Evolutionary conservation across 2,888 invertebrate species (phyloP), one percentile per base, ranked within the genome.

Genomic region (Rosalia funebris): DNA sequence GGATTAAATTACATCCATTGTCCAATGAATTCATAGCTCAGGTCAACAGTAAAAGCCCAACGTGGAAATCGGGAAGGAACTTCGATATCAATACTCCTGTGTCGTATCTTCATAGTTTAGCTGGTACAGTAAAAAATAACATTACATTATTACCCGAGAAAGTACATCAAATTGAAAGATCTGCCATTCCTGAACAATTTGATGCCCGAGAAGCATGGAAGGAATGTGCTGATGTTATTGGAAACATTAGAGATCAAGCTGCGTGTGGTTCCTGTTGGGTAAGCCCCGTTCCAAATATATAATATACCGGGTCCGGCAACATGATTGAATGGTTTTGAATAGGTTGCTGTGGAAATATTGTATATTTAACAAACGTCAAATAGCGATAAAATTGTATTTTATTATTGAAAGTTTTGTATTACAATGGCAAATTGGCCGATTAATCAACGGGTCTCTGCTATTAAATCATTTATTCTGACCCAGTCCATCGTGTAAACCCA

Each of bases 201-300:
- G 93, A 95, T 82, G 83, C 93, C 0, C 84, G 93, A 34, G 83
- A 84, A 46, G 83, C 89, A 48, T 95, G 94, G 94, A 87, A 92
- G 0, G 77, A 91, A 68, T 95, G 95, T 75, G 90, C 91, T 0
- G 7, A 7, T 25, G 90, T 92, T n/a, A 86, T 95, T 69, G 83
- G 84, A 42, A 89, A 91, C 81, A 86, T 93, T 48, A 83, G 92
- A 63, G 92, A 93, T 79, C 93, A 93, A 79, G 91, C 91, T 2
- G 88, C 89, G n/a, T 95, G 95, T 78, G 95, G 95, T 15, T 93
- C 93, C 19, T 95, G 95, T 81, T 94, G 93, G 93, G 85, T 85
- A 60, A 62, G 63, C n/a, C n/a, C n/a, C n/a, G n/a, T n/a, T n/a
- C n/a, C n/a, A n/a, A n/a, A n/a, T n/a, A n/a, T n/a, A n/a, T n/a